A percentile compares a stretch with the other conserved stretches of the same genome.
These are phyloP conservation scores for Yasuhikotakia modesta DNA, from an alignment of 2,797 vertebrate genomes.

Conservation along the genomic window DNA sequence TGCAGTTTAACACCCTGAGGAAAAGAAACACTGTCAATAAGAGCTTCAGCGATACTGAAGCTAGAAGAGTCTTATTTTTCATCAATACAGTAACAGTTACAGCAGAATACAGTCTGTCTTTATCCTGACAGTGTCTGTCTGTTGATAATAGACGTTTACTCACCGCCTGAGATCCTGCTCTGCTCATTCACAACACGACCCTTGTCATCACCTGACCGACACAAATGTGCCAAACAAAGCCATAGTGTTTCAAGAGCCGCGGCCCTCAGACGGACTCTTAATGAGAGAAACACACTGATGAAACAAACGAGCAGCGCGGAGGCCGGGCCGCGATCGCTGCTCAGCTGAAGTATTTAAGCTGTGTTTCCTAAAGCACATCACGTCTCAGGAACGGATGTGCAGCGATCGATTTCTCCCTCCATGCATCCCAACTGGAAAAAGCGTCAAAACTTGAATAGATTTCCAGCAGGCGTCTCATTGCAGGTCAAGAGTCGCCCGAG, in stretches of 20 bases:
- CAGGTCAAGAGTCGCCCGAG: not conserved
- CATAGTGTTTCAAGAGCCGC: not conserved
- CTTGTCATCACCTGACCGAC: too few relatives aligned
- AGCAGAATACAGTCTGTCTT: not conserved
- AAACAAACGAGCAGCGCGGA: not conserved
- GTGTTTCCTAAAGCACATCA: too few relatives aligned
- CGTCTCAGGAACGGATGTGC: not conserved
- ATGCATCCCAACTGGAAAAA: not conserved
- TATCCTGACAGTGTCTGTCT: not conserved
- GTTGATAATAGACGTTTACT: slow-evolving; percentile 6
- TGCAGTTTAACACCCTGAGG: too few relatives aligned
- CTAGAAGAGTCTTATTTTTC: not conserved
- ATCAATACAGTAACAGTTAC: not conserved
- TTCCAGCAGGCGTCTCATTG: not conserved
- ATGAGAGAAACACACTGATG: not conserved
- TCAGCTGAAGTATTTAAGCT: not conserved
- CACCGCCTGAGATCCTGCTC: slow-evolving; percentile 2
- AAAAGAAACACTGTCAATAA: too few relatives aligned
- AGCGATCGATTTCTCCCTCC: not conserved
- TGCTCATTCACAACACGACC: not conserved
- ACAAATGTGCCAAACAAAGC: too few relatives aligned
- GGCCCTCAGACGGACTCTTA: not conserved
- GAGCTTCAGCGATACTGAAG: not conserved
- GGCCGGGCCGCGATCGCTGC: not conserved
- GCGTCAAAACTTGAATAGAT: not conserved